phyloP scores from a whole-genome alignment of 2,797 vertebrate species.

The Luscinia luscinia region DNA sequence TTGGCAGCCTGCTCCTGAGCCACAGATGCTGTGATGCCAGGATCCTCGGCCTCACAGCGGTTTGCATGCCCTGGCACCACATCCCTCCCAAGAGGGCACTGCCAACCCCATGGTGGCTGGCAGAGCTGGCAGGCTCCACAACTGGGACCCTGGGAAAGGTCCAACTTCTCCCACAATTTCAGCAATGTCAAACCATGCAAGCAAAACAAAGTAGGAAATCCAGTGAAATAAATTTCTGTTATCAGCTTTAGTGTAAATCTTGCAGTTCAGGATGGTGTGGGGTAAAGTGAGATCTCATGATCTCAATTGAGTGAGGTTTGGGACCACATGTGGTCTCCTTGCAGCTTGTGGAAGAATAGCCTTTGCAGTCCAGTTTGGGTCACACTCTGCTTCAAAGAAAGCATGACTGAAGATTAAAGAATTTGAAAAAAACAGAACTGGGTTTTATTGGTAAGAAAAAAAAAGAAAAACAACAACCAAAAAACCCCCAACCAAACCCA shows the following conservation, averaged over 20 bases:
- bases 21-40: background rate
- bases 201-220: conserved; percentile 7
- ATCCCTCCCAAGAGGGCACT: background rate
- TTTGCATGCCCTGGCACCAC: background rate
- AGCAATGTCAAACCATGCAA: background rate
- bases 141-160: background rate
- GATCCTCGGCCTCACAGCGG: background rate
- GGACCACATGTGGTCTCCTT: background rate
- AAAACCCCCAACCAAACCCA: background rate
- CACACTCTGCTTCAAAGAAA: background rate
- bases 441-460: background rate
- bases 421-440: background rate
- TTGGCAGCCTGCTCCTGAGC: conserved; percentile 38
- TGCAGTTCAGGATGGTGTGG: background rate
- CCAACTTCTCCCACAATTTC: background rate
- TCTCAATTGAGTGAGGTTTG: background rate
- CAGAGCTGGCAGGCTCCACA: background rate
- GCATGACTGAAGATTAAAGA: background rate
- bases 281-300: background rate
- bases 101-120: background rate
- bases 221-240: background rate
- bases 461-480: background rate
- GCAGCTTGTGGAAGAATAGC: background rate
- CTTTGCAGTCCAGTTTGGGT: background rate
- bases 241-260: background rate